Evolutionary conservation across 2,888 invertebrate species (phyloP), one percentile per base, ranked within the genome.

Genomic region (Monoplex corrugatus): DNA sequence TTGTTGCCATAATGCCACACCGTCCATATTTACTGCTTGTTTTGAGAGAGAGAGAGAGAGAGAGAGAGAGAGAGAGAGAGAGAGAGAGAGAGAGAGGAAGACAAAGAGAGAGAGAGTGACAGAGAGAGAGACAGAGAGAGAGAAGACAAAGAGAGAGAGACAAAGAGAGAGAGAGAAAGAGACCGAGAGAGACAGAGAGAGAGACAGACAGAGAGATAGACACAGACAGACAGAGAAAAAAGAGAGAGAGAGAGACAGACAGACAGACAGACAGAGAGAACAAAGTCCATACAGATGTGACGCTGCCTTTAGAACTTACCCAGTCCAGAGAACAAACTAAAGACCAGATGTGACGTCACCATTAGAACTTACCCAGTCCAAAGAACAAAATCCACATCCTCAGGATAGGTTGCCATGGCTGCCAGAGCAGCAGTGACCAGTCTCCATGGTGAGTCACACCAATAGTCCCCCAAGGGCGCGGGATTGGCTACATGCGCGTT

Each of bases 351-450:
- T n/a, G n/a, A n/a, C n/a, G n/a, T n/a, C n/a, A n/a, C n/a, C n/a
- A n/a, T n/a, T n/a, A n/a, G n/a, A n/a, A n/a, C 89, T 91, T 97
- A 98, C 98, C 98, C 99, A 32, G 98, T 98, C 98, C 98, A 99
- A n/a, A 99, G 96, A 28, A 99, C 98, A 96, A 99, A 99, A 96
- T 98, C 98, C 89, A 98, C 98, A 96, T 98, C 98, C 80, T 97
- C 97, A 95, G 98, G 98, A 90, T 98, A 97, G 88, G 97, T 97
- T 96, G 97, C 97, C 98, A 99, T 99, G 92, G 98, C 98, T 94
- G 97, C 97, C 89, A 98, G 97, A 16, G 98, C 98, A 75, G 98
- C 98, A 96, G 98, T 98, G 94, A 99, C 98, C 93, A 99, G 97
- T 94, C 97, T 97, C 97, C 98, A 98, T 5, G 98, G 98, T 92